Evolutionary conservation across 2,888 invertebrate genomes (phyloP).

Genomic region (Drosophila diplacantha): DNA sequence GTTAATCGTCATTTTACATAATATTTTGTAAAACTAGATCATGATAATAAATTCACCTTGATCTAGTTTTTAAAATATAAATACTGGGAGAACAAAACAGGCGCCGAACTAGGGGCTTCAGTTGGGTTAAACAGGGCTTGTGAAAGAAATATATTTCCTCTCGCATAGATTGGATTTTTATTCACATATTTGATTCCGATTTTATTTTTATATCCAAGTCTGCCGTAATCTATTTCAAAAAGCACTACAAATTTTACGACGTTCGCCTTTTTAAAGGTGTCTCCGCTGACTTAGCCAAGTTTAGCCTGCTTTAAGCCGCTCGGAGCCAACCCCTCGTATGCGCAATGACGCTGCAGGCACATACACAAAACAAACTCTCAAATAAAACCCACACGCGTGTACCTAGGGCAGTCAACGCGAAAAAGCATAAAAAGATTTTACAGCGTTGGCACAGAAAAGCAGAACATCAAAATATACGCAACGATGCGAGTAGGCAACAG

Average conservation of each 20-base stretch:
- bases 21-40: conserved; percentile 2
- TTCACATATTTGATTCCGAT: neutral
- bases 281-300: conserved; percentile 2
- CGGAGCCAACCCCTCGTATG: conserved; percentile 29
- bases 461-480: conserved; percentile 23
- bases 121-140: too few relatives aligned
- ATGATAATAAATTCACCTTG: conserved; percentile 1
- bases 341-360: conserved; percentile 28
- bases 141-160: neutral
- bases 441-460: conserved; percentile 13
- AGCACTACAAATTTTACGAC: conserved; percentile 22
- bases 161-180: neutral
- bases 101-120: neutral
- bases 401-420: conserved; percentile 6
- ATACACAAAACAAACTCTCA: conserved; percentile 2
- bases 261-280: conserved; percentile 14
- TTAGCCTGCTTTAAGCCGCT: conserved; percentile 19
- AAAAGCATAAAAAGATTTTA: conserved; percentile 27
- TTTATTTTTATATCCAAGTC: neutral
- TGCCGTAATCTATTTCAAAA: neutral
- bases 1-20: neutral
- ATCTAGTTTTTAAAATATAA: neutral
- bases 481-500: conserved; percentile 35
- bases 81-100: neutral
- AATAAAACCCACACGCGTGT: conserved; percentile 3